Conservation (phyloP, 2,797 vertebrate genomes). For the Pseudochirops cupreus region DNA sequence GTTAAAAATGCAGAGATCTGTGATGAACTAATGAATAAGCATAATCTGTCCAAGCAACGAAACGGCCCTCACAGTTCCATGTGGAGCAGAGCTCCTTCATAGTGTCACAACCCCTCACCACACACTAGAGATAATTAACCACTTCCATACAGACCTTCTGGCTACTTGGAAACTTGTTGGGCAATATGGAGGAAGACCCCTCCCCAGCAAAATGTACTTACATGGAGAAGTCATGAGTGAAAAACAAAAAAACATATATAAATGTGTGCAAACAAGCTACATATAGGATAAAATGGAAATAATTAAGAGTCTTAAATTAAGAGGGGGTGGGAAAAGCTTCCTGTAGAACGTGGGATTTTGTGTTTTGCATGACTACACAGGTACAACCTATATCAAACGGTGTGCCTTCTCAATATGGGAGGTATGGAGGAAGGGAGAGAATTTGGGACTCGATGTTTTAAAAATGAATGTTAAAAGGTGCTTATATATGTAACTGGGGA, state of each 20-base stretch:
- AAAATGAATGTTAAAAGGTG: too few species aligned
- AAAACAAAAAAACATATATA: slow-evolving; percentile 84
- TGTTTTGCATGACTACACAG: too few species aligned
- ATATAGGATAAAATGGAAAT: not conserved
- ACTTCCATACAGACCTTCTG: slow-evolving; percentile 82
- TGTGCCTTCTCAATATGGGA: too few species aligned
- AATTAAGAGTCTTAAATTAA: not conserved
- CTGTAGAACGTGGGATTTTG: not conserved
- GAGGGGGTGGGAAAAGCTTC: not conserved
- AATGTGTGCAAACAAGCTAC: not conserved
- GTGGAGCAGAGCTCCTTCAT: slow-evolving; percentile 93
- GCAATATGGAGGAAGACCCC: slow-evolving; percentile 88
- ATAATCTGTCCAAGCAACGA: slow-evolving; percentile 98
- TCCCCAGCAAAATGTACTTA: slow-evolving; percentile 92
- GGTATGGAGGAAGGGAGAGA: too few species aligned
- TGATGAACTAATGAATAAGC: slow-evolving; percentile 94
- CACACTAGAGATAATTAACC: slow-evolving; percentile 88
- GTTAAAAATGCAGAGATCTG: slow-evolving; percentile 96
- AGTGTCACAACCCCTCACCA: slow-evolving; percentile 97
- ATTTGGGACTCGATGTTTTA: too few species aligned
- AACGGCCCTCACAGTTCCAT: slow-evolving; percentile 94
- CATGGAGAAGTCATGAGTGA: slow-evolving; percentile 97
- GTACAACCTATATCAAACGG: too few species aligned
- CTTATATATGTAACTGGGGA: too few species aligned
- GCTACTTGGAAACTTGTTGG: slow-evolving; percentile 92